Base-by-base conservation (phyloP, 1,140 invertebrate species). In the Drosophila chauvacae region DNA sequence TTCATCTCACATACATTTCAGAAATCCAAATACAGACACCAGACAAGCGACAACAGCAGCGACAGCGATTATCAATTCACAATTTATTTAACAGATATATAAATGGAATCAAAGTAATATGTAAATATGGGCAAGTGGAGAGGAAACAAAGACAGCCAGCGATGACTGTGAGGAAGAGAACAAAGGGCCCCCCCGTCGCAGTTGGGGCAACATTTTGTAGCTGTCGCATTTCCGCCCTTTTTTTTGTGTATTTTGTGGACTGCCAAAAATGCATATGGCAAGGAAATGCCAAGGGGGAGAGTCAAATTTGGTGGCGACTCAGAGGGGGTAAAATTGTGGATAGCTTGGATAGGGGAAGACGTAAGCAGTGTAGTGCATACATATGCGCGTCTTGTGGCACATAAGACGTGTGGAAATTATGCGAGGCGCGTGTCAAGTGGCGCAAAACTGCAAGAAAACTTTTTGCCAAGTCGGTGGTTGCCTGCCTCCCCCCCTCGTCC, bases 381-480 rank as follows among this genome's bases (percentile, higher is more conserved):
- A 75, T 70, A 79, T 81, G 41, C 47, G 58, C 45, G 53, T 53
- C 42, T 55, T 75, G 61, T 50, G 61, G 37, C 47, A 63, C 53
- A 73, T 61, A 68, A 56, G 74, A 58, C 62, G 77, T 51, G 65
- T 80, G 55, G 70, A 87, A 87, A 80, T 88, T 88, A 88, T 87
- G 84, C 78, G 84, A 80, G 84, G 77, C 84, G 83, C 83, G 83
- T 87, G 83, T 87, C 83, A 84, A 87, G 83, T 88, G 84, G 56
- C 79, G 57, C 56, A 77, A 59, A 53, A 62, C 58, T 77, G 44
- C 39, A 78, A 78, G 68, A 85, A 77, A 77, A 77, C 74, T 77
- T 77, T 68, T 77, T 60, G 50, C 73, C 74, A 76, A 77, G 72
- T 68, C 53, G 53, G 55, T 72, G 70, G 68, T 72, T 66, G 28